Evolutionary conservation across 2,888 invertebrate genomes (phyloP).

Genomic region (Drepana falcataria): DNA sequence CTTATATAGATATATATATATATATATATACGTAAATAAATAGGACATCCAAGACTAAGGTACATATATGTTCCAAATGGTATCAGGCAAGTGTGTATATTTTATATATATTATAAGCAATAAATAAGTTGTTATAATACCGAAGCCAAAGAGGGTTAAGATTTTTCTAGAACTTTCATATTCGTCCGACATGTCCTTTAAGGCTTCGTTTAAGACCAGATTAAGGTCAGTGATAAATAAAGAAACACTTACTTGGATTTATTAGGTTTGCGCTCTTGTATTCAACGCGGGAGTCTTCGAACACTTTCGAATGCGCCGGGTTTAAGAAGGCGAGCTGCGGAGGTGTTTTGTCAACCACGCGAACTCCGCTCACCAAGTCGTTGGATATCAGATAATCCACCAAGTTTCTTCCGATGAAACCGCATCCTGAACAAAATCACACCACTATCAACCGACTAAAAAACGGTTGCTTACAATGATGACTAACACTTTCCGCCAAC

Average conservation of each 20-base stretch:
- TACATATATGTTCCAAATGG: too few species aligned
- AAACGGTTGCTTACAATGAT: constrained; percentile 41
- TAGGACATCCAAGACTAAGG: too few species aligned
- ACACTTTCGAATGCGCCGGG: constrained; percentile 83
- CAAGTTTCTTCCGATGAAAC: constrained; percentile 94
- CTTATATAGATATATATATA: too few species aligned
- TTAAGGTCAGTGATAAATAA: background rate
- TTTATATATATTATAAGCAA: too few species aligned
- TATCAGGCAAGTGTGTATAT: too few species aligned
- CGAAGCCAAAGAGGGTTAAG: too few species aligned
- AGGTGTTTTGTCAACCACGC: constrained; percentile 94
- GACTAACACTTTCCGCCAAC: constrained; percentile 62
- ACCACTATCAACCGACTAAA: constrained; percentile 24
- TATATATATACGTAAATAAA: too few species aligned
- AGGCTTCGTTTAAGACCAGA: constrained; percentile 1
- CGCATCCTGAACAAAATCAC: constrained; percentile 85
- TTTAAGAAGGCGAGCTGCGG: constrained; percentile 96
- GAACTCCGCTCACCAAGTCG: constrained; percentile 85
- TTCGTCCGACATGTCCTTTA: background rate
- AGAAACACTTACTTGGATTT: constrained; percentile 83
- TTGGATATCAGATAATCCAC: constrained; percentile 88
- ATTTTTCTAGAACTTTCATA: background rate
- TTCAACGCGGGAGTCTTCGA: constrained; percentile 87
- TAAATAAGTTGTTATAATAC: too few species aligned
- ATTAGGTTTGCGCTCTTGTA: constrained; percentile 96